Evolutionary conservation across 2,113 vertebrate species (phyloP), one percentile per base, ranked within the genome.

Genomic region (Hippocampus barbouri): DNA sequence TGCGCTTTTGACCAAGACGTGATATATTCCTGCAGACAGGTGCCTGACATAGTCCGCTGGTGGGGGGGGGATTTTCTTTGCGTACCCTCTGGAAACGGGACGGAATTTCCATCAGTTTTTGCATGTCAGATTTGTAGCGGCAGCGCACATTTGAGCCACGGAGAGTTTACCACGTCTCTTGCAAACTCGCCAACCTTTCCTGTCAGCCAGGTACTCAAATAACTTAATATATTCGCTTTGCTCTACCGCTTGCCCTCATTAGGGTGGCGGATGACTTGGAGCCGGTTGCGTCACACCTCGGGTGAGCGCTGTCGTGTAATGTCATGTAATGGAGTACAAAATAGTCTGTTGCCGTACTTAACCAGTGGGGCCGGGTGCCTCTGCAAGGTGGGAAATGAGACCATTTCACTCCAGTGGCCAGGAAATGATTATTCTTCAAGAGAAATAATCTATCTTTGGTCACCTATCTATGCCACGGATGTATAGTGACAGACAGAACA

Each of bases 1-100:
- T 21, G 16, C 21, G 66, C 47, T 34, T 4, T n/a, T 53, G 47
- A 34, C 47, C 34, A 25, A 15, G 21, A 41, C 12, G 40, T 65
- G 63, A 65, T 65, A 45, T 65, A 45, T 43, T 65, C 23, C 38
- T 65, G 40, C 40, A 65, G 63, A 45, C 63, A 65, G 63, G 63
- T 65, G 63, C 63, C 63, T 43, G n/a, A 65, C 21, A 45, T 40
- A 65, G 40, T 23, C 21, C n/a, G n/a, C 40, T 23, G 11, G 11
- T n/a, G 40, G 4, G 30, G 4, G 11, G 40, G 30, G 30, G 30
- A 4, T 4, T 4, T 30, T 60, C 23, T 34, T 38, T 16, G 27
- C 14, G 6, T 20, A 3, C 27, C 59, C 59, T 7, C 30, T 61
- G 20, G 34, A 38, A 61, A 38, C 18, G 11, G 34, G 43, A n/a